Evolutionary conservation across 2,113 vertebrate species (phyloP), one percentile per base, ranked within the genome.

Genomic region (Gadus macrocephalus): DNA sequence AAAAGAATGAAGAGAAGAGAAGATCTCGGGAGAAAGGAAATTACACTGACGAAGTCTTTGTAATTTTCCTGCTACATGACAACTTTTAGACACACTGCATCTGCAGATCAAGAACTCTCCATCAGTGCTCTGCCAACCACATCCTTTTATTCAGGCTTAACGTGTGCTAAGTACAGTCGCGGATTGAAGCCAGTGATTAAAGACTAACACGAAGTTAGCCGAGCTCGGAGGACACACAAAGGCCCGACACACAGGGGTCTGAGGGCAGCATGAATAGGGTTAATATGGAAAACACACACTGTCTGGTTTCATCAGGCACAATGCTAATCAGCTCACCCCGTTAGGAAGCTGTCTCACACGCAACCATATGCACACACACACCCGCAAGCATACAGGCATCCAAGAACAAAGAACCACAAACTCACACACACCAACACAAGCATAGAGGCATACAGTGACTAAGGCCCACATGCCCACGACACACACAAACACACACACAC

Each of bases 51-150:
- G 42, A 49, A 1, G 42, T 49, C 42, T 49, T 49, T 49, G 42
- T 49, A 7, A 11, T 49, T 49, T 9, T 49, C 42, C 9, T 2
- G 42, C 12, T 49, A 49, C 42, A 49, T 49, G 42, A 49, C 42
- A 49, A 49, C 42, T 14, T 9, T 9, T 2, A 49, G 42, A 49
- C 42, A 14, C 42, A 49, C 42, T 9, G 42, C 8, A 49, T 65
- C 69, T 38, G 70, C 80, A 85, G 74, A 71, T 73, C 68, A 82
- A 76, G 73, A 86, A 79, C 82, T 82, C 84, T 73, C 84, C 83
- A 87, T 85, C 86, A 85, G 79, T 80, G 76, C 86, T 88, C 78
- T 58, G 79, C 75, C 80, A 79, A 73, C 68, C 73, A 73, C 66
- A 53, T 71, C 81, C 63, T 62, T 78, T 69, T 77, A 77, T 75